Evolutionary conservation across 2,113 vertebrate genomes (phyloP), one percentile per base, ranked within the genome.

Genomic region (Speoplatyrhinus poulsoni): DNA sequence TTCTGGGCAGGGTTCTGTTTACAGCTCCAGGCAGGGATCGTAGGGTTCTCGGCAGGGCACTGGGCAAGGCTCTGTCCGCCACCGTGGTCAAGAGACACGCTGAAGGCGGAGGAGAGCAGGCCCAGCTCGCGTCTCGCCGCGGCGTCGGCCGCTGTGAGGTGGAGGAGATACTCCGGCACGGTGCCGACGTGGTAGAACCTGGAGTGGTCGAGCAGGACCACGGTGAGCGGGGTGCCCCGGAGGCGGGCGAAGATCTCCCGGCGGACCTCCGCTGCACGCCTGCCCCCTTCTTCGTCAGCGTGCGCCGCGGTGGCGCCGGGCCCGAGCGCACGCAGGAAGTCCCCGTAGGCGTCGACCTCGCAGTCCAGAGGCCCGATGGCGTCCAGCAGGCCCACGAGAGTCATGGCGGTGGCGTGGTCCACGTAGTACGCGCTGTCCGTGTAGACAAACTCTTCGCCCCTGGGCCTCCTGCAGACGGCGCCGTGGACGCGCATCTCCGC

Each of bases 321-420:
- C 3, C 96, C 97, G 72, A 98, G 82, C 0, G 95, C 96, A 84
- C 96, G 97, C 0, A 99, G 93, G 50, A 99, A 98, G 81, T 98
- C 98, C 12, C 96, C 96, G 15, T 98, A 98, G 0, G 98, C 98
- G 55, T 99, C 96, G 50, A 98, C 92, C 85, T 99, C 97, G 88
- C 95, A 97, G 52, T 72, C 73, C 12, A 99, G 70, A 0, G 83
- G 73, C 11, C 83, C 90, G 33, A 95, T 8, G 54, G 94, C 80
- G 75, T 89, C 89, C 26, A 94, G 93, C 70, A 98, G 89, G 0
- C 13, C 9, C 15, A 96, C 87, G 0, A 99, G 85, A 12, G n/a
- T 83, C 82, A 71, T 77, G 0, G 90, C 90, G 19, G 89, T 93
- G 5, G 69, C 13, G 36, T 92, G 89, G 79, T 95, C 91, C 0